Base-by-base conservation (phyloP, 2,113 vertebrate genomes). In the Tretioscincus oriximinensis region DNA sequence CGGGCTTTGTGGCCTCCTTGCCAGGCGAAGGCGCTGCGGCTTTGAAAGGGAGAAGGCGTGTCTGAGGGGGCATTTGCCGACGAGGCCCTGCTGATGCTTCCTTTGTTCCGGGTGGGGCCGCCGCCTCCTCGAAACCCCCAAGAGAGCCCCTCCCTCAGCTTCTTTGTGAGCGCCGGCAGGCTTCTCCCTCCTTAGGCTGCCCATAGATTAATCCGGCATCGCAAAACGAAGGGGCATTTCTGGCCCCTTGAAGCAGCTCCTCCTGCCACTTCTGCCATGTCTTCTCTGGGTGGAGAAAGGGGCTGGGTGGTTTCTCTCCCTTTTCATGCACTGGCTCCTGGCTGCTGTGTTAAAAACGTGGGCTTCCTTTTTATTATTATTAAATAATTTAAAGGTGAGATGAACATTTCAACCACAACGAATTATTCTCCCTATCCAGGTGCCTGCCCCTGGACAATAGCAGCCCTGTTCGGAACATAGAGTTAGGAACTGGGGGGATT, bases 21-120 rank as follows among this genome's bases (percentile, higher is more conserved):
- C 35, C 5, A 5, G 72, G 9, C 24, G 58, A 75, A 41, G n/a
- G n/a, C n/a, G n/a, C n/a, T n/a, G 35, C 35, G 35, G 35, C 35
- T 28, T 21, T 9, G 12, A 29, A 12, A 47, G 9, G 35, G 1
- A 16, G 54, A 18, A 58, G 54, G 54, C 54, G 54, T 58, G 54
- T 58, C 54, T 58, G 24, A 45, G 11, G 60, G 12, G 4, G 7
- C 60, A n/a, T 3, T 47, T 28, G 28, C 9, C 12, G 18, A 11
- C 12, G 54, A 22, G 29, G 28, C 64, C 7, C 26, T 14, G 35
- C 35, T 7, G 18, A 24, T 31, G 1, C 18, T 54, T 54, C 41
- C 73, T 81, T 81, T 76, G 80, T 81, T 76, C 6, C 45, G 72
- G 72, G 80, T 68, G 72, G 31, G 71, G 29, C 63, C 9, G 45